Percentiles rank a stretch among this genome's conserved stretches.
These are phyloP conservation scores for Brachyptera risi DNA, from an alignment of 2,888 invertebrate species.

Conservation along the genomic window DNA sequence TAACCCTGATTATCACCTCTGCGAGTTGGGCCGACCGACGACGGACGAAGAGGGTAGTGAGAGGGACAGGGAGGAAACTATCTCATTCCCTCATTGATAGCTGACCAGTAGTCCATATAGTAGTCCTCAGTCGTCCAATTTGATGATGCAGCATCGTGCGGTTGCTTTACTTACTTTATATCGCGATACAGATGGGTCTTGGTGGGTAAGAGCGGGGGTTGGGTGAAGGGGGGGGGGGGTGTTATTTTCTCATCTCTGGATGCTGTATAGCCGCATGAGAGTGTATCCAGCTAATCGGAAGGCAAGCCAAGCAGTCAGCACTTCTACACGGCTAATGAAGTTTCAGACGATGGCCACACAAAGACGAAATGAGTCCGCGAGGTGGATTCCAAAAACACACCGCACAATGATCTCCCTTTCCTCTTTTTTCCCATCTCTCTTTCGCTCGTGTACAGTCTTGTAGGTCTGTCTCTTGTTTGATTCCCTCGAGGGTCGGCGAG, in stretches of 20 bases:
- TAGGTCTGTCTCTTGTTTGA: neutral
- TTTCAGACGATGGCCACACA: conserved; percentile 25
- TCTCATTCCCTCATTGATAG: conserved; percentile 25
- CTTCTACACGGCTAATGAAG: conserved; percentile 33
- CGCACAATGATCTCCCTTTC: conserved; percentile 1
- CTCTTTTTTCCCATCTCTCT: conserved; percentile 16
- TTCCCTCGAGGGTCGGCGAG: neutral
- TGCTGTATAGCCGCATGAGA: conserved; percentile 21
- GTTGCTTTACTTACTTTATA: conserved; percentile 10
- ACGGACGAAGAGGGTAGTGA: conserved; percentile 13
- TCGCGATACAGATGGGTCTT: conserved; percentile 3
- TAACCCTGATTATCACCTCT: conserved; percentile 22
- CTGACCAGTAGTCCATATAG: too few relatives aligned
- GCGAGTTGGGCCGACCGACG: conserved; percentile 7
- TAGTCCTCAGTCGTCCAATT: conserved; percentile 27
- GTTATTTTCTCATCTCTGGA: conserved; percentile 32
- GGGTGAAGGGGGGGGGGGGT: conserved; percentile 24
- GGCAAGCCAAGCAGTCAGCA: conserved; percentile 32
- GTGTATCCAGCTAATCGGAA: conserved; percentile 32
- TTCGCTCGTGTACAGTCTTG: too few relatives aligned
- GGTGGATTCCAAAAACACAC: conserved; percentile 16
- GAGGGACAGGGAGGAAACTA: too few relatives aligned
- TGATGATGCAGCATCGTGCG: conserved; percentile 24
- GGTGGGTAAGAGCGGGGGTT: conserved; percentile 5
- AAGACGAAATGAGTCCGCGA: conserved; percentile 23